Conservation (phyloP, 2,113 vertebrate genomes). For the Hyaena hyaena region DNA sequence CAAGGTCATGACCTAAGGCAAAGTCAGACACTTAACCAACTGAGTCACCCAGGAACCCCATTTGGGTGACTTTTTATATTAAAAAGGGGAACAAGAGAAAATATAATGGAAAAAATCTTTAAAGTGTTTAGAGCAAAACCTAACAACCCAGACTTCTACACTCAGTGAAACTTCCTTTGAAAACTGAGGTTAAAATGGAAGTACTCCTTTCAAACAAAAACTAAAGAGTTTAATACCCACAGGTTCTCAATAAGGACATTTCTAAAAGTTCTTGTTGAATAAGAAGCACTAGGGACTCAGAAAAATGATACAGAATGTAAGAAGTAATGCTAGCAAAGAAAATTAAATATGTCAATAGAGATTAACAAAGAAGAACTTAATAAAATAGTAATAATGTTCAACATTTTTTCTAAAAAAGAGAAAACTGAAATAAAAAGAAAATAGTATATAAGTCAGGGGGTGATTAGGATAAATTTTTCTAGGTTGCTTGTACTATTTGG, state of each 20-base stretch:
- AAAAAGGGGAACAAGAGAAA: neutral
- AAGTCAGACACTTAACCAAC: no score
- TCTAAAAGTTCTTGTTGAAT: neutral
- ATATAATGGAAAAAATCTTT: neutral
- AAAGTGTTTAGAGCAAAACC: neutral
- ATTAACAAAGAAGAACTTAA: neutral
- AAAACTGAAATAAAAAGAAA: neutral
- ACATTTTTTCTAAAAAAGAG: neutral
- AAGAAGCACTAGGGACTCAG: neutral
- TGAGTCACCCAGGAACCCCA: no score
- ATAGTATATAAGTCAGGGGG: neutral
- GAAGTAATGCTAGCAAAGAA: neutral
- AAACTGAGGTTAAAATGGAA: neutral
- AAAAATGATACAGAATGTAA: neutral
- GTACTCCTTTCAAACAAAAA: neutral
- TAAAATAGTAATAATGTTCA: conserved; percentile 11
- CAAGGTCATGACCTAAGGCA: no score
- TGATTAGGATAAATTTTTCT: neutral
- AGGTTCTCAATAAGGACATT: neutral
- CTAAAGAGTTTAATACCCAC: neutral
- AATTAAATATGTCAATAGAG: neutral
- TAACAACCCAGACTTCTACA: neutral
- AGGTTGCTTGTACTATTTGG: neutral
- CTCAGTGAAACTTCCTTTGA: neutral
- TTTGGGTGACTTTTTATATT: neutral